Evolutionary conservation across 2,888 invertebrate genomes (phyloP).

Genomic region (Diplolepis rosae): DNA sequence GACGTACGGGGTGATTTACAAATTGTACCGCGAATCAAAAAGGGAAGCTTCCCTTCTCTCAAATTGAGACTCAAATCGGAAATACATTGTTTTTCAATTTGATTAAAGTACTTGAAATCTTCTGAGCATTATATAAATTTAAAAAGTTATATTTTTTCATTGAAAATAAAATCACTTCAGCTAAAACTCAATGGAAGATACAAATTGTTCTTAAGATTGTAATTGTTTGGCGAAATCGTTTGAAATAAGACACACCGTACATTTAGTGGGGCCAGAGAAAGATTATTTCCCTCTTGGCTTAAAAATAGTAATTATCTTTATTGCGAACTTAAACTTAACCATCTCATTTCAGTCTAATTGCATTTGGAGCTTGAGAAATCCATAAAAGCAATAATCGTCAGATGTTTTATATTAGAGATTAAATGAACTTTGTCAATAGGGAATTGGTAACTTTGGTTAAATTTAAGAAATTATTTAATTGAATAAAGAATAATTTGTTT

Average conservation of each 20-base stretch:
- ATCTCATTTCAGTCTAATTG: neutral
- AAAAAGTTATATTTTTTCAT: too few species aligned
- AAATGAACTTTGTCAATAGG: neutral
- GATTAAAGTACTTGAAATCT: neutral
- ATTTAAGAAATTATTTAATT: too few species aligned
- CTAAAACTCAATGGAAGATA: too few species aligned
- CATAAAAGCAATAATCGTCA: neutral
- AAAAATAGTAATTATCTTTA: conserved; percentile 70
- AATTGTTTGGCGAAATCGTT: neutral
- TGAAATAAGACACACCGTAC: conserved; percentile 19
- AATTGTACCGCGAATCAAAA: conserved; percentile 16
- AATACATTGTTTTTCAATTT: neutral
- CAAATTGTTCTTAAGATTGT: neutral
- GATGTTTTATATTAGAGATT: neutral
- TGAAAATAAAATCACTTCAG: neutral
- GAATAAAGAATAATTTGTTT: too few species aligned
- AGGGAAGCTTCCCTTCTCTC: neutral
- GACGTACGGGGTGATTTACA: conserved; percentile 33
- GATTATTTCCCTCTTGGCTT: conserved; percentile 42
- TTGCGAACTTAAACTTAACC: conserved; percentile 49
- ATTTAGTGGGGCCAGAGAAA: conserved; percentile 42
- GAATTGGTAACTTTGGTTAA: too few species aligned
- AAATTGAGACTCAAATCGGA: neutral
- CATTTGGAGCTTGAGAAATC: neutral
- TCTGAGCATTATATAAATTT: too few species aligned